Base-by-base conservation (phyloP, 2,888 invertebrate species). In the Eledone cirrhosa region DNA sequence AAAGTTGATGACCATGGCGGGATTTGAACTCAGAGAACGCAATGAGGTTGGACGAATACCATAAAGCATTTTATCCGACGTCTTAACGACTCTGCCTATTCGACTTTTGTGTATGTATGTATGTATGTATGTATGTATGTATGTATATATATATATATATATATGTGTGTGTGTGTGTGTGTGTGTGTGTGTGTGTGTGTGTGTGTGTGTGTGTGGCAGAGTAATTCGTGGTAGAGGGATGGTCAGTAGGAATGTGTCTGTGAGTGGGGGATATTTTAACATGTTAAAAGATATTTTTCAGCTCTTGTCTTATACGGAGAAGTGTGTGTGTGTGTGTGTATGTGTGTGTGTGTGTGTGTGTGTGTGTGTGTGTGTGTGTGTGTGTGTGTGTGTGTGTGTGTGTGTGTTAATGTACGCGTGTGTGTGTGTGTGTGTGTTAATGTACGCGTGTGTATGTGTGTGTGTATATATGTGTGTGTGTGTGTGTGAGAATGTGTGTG, bases 321-420 rank as follows among this genome's bases (percentile, higher is more conserved):
- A 8, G 11, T 1, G 11, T 59, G 19, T 59, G 7, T 59, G 7
- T 59, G 1, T 14, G 19, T 14, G 19, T 59, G 7, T n/a, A 59
- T n/a, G 16, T 22, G 2, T 59, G 2, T 59, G 2, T 59, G 59
- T 59, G 7, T 59, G 2, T 24, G 16, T n/a, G 2, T 59, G 2
- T 22, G 1, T 24, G 14, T 59, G 1, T 59, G 7, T 24, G 7
- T n/a, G 7, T 16, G 1, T 65, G 24, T 65, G n/a, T 13, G 14
- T 65, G 27, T 65, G n/a, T 65, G n/a, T 65, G n/a, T 65, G 14
- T 65, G 14, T 65, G n/a, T 65, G 14, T 65, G n/a, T 65, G n/a
- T 65, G 14, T 65, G n/a, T 65, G 8, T 65, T 14, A n/a, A 29
- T 65, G n/a, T 65, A 29, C 24, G 14, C 24, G n/a, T 65, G 14